These are phyloP conservation scores for Timema cristinae DNA, from an alignment of 2,888 invertebrate genomes.

Conservation along the genomic window DNA sequence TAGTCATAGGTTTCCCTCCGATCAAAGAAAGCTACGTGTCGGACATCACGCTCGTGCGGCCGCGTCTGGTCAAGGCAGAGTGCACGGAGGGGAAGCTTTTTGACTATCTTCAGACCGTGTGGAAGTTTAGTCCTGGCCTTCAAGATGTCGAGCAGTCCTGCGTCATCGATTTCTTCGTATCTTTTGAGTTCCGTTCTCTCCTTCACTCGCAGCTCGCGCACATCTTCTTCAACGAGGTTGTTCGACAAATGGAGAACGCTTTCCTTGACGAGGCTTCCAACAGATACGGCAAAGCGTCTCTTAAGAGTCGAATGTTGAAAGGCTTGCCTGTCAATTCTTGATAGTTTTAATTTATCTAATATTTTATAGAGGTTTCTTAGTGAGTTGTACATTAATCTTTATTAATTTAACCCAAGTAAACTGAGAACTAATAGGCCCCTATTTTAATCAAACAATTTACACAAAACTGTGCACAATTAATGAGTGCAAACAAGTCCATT, in stretches of 20 bases:
- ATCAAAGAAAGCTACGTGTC: conserved; percentile 87
- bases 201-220: conserved; percentile 86
- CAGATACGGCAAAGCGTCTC: conserved; percentile 73
- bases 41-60: conserved; percentile 67
- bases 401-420: too few relatives aligned
- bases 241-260: conserved; percentile 92
- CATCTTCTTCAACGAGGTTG: conserved; percentile 93
- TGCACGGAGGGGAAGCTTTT: conserved; percentile 88
- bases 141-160: conserved; percentile 77
- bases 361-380: too few relatives aligned
- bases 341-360: neutral
- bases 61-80: conserved; percentile 77
- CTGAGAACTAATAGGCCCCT: too few relatives aligned
- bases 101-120: conserved; percentile 80
- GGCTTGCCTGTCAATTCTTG: conserved; percentile 13
- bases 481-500: too few relatives aligned
- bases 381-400: too few relatives aligned
- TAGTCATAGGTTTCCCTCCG: conserved; percentile 82
- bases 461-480: too few relatives aligned
- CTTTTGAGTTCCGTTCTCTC: conserved; percentile 86
- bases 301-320: conserved; percentile 48
- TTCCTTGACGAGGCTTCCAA: conserved; percentile 79
- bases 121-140: conserved; percentile 89
- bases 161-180: conserved; percentile 83
- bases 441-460: too few relatives aligned